Evolutionary conservation across 1,140 invertebrate species (phyloP), one percentile per base, ranked within the genome.

Genomic region (Mercenaria mercenaria): DNA sequence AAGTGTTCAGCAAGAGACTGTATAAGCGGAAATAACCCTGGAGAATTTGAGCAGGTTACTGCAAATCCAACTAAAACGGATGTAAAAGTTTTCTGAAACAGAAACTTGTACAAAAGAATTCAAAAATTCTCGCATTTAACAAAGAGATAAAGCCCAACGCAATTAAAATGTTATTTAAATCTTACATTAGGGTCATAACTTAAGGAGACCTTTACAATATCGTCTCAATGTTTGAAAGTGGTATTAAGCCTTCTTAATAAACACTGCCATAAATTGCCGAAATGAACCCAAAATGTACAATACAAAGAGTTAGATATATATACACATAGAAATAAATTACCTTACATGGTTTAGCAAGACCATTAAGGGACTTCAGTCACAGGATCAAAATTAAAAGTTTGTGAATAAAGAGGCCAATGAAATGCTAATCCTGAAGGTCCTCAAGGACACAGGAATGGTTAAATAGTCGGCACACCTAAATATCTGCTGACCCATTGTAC

Each of bases 161-260:
- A 64, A 64, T 64, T 64, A 64, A 64, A 64, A 64, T 15, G 59
- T 64, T 26, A 64, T 64, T 64, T 64, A 64, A 64, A 64, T 64
- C 59, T 29, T 29, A 64, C 26, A 64, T 64, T 64, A 64, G 29
- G 59, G 59, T 29, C 59, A 64, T 26, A 29, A 26, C 59, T 64
- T 64, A 3, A 20, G 4, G 6, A 64, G 26, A 64, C 59, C 26
- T 64, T 29, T 47, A 8, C 43, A 47, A 47, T 8, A 47, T 47
- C 43, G 43, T 47, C 3, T 64, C 3, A 64, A 64, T 29, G 8
- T 64, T 64, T 64, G 15, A 64, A 64, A 64, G 59, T 64, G n/a
- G 59, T 64, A 64, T 64, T 64, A 64, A 64, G 29, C n/a, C 3
- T 64, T 64, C 59, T 64, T 64, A 64, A 64, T 64, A 64, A 64